Evolutionary conservation across 2,888 invertebrate species (phyloP), one percentile per base, ranked within the genome.

Genomic region (Plusia festucae): DNA sequence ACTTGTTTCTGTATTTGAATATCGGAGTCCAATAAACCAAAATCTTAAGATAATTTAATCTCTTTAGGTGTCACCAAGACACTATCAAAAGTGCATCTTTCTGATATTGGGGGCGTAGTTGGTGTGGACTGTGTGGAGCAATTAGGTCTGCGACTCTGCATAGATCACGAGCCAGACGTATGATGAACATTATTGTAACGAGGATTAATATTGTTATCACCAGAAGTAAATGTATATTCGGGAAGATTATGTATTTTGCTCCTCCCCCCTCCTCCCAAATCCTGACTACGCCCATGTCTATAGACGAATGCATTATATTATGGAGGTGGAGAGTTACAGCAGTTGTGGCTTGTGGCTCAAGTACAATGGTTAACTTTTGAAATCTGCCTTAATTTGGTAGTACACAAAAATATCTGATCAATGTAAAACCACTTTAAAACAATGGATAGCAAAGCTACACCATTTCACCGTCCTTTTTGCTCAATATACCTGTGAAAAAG

Each of bases 271-370:
- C 68, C 63, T 76, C 51, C 57, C 58, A 59, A 67, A 60, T 65
- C 73, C 76, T 62, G 71, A 74, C 55, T 68, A 79, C 82, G 82
- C 83, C 82, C 82, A 74, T 78, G 74, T 71, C 60, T 70, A 70
- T 72, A 54, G 40, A 54, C 60, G 69, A 72, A 66, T 64, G 70
- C 79, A 78, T 56, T 49, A 59, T 65, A 59, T 61, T 65, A 59
- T 55, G 44, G 55, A 76, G 15, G 11, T 60, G 24, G 57, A 65
- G 30, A 49, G 9, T 62, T 52, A 40, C 18, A 70, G 7, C 27
- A 22, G 15, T n/a, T n/a, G n/a, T 22, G 9, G 20, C 18, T n/a
- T n/a, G n/a, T n/a, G 9, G 20, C 27, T 30, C n/a, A 18, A 44
- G 15, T 18, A n/a, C n/a, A 46, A 53, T 32, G 32, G 22, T 49